These are phyloP conservation scores for Uropsilus gracilis DNA, from an alignment of 2,113 vertebrate species.

Conservation along the genomic window DNA sequence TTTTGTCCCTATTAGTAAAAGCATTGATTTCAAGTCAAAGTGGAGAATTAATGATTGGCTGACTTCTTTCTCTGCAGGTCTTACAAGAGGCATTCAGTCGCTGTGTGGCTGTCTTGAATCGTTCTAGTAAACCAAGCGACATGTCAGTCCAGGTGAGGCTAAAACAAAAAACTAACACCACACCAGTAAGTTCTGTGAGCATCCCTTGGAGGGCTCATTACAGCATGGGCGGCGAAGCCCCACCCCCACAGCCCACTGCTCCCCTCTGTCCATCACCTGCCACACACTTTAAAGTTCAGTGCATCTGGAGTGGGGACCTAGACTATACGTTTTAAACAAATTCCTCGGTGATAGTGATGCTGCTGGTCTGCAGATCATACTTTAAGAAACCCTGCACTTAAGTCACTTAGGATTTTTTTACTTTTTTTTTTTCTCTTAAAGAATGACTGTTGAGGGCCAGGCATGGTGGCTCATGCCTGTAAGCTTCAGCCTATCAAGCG, in stretches of 20 bases:
- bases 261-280: no score
- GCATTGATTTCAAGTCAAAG: background rate
- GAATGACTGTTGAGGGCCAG: background rate
- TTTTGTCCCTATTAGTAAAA: conserved; percentile 40
- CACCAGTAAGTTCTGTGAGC: background rate
- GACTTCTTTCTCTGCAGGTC: conserved; percentile 85
- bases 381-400: background rate
- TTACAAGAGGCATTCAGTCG: conserved; percentile 95
- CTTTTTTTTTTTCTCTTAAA: background rate
- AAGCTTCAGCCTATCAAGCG: no score
- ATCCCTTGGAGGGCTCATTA: background rate
- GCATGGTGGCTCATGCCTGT: no score
- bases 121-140: conserved; percentile 94
- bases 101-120: conserved; percentile 95
- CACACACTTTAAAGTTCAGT: background rate
- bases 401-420: background rate
- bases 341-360: background rate
- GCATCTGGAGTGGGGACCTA: background rate
- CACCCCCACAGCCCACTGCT: no score
- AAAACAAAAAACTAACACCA: background rate
- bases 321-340: background rate
- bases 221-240: background rate
- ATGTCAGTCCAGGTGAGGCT: conserved; percentile 96
- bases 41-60: background rate
- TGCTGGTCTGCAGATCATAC: background rate